Conservation (phyloP, 2,888 invertebrate species). For the Altica lythri region DNA sequence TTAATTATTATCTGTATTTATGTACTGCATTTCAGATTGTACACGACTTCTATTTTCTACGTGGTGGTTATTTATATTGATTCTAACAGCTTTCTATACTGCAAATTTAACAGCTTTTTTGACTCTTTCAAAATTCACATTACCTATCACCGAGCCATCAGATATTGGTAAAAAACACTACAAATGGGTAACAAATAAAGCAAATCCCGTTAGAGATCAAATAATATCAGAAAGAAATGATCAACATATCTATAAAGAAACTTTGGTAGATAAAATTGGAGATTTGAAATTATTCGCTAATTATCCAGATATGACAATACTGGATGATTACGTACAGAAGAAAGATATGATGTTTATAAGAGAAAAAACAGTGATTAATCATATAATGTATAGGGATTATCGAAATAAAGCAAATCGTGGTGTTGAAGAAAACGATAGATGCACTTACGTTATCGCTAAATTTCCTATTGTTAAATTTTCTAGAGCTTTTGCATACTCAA, state of each 20-base stretch:
- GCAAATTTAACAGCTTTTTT: slow-evolving; percentile 89
- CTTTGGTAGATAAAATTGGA: slow-evolving; percentile 30
- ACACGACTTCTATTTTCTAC: slow-evolving; percentile 83
- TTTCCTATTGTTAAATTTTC: slow-evolving; percentile 68
- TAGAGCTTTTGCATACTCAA: slow-evolving; percentile 75
- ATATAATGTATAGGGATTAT: slow-evolving; percentile 74
- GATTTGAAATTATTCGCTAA: slow-evolving; percentile 18
- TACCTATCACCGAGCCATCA: slow-evolving; percentile 72
- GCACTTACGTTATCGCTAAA: slow-evolving; percentile 77
- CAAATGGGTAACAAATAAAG: slow-evolving; percentile 72
- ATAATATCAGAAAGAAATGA: slow-evolving; percentile 23
- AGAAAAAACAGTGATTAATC: slow-evolving; percentile 72
- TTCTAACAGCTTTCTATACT: slow-evolving; percentile 87
- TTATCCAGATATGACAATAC: slow-evolving; percentile 52
- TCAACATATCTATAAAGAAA: slow-evolving; percentile 17
- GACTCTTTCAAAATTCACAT: slow-evolving; percentile 81
- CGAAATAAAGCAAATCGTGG: slow-evolving; percentile 62
- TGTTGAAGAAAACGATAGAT: slow-evolving; percentile 64
- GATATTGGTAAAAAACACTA: slow-evolving; percentile 68
- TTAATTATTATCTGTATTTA: no score
- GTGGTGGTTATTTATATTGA: slow-evolving; percentile 90
- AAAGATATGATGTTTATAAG: slow-evolving; percentile 67
- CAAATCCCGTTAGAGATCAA: slow-evolving; percentile 66
- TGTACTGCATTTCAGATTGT: slow-evolving; percentile 65
- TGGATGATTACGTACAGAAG: slow-evolving; percentile 57